Conservation (phyloP, 92 coral and sea anemone genomes). For the Micromussa lordhowensis region DNA sequence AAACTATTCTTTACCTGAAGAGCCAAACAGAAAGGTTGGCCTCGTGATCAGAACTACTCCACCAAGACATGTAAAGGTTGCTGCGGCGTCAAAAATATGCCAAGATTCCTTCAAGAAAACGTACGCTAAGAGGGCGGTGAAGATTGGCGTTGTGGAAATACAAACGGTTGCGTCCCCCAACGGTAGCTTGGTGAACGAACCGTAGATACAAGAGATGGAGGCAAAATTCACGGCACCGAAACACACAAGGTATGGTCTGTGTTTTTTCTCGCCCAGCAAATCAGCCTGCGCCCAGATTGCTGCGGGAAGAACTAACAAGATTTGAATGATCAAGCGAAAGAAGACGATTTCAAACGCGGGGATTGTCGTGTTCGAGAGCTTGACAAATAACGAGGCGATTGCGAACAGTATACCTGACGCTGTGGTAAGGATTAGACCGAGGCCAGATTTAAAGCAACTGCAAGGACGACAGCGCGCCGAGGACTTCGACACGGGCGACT, state of each 20-base stretch:
- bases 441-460: conserved; percentile 49
- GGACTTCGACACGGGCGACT: not conserved
- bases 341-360: conserved; percentile 87
- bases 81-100: conserved; percentile 75
- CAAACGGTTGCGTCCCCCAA: conserved; percentile 86
- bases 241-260: conserved; percentile 69
- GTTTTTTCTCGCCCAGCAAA: conserved; percentile 71
- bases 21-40: conserved; percentile 82
- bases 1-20: conserved; percentile 62
- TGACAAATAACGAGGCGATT: conserved; percentile 84
- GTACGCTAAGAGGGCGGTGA: conserved; percentile 80
- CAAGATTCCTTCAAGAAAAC: conserved; percentile 81
- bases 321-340: conserved; percentile 78
- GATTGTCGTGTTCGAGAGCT: conserved; percentile 79
- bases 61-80: conserved; percentile 73
- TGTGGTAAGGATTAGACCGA: conserved; percentile 74
- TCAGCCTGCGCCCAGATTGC: conserved; percentile 75
- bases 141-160: conserved; percentile 84
- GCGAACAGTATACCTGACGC: conserved; percentile 80
- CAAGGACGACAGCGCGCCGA: conserved; percentile 13
- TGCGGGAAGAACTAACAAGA: conserved; percentile 74
- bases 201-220: conserved; percentile 81
- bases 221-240: conserved; percentile 81
- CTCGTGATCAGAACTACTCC: conserved; percentile 79
- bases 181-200: conserved; percentile 82